phyloP scores from a whole-genome alignment of 1,140 invertebrate genomes.

The Plodia interpunctella region DNA sequence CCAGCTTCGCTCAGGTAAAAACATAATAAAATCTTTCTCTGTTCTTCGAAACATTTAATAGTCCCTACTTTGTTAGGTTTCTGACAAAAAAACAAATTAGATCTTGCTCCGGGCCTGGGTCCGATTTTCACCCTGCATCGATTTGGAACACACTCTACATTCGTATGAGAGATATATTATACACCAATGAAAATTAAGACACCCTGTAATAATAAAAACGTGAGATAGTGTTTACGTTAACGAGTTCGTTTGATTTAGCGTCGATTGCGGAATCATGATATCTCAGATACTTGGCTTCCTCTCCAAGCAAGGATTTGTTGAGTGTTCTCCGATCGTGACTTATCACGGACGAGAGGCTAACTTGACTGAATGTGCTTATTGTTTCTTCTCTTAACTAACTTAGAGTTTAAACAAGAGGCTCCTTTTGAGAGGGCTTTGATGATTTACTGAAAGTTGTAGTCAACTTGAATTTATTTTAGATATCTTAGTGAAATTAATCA shows the following conservation, averaged over 20 bases:
- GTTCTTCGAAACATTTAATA: too few relatives aligned
- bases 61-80: too few relatives aligned
- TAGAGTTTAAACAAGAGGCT: neutral
- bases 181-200: neutral
- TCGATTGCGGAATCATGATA: conserved; percentile 30
- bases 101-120: too few relatives aligned
- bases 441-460: too few relatives aligned
- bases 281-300: conserved; percentile 19
- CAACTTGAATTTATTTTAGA: too few relatives aligned
- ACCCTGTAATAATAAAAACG: conserved; percentile 22
- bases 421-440: neutral
- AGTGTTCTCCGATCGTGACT: conserved; percentile 21
- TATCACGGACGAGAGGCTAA: conserved; percentile 10
- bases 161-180: too few relatives aligned
- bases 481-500: too few relatives aligned
- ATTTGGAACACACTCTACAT: too few relatives aligned
- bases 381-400: neutral
- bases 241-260: conserved; percentile 29
- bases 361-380: neutral
- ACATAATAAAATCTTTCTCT: too few relatives aligned
- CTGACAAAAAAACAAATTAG: too few relatives aligned
- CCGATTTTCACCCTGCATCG: too few relatives aligned
- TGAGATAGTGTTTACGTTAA: conserved; percentile 29
- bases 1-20: too few relatives aligned
- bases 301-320: conserved; percentile 17